Base-by-base conservation (phyloP, 2,888 invertebrate genomes). In the Unio pictorum region DNA sequence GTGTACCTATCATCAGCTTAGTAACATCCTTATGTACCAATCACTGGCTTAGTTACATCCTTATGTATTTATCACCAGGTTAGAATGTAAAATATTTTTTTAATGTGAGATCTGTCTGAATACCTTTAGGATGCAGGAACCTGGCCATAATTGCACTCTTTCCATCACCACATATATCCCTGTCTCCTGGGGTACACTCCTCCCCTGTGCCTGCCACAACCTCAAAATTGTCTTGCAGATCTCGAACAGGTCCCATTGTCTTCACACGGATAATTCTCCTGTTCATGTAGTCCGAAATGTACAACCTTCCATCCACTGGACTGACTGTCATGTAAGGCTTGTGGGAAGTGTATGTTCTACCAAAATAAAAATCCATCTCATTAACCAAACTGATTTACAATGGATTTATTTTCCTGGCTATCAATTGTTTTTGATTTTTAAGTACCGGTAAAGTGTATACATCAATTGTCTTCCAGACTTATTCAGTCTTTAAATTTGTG, bases 241-340 rank as follows among this genome's bases (percentile, higher is more conserved):
- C 89, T 26, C 87, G 81, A 61, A 87, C 87, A 11, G 88, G 84
- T 23, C 88, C 89, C 88, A 89, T 89, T n/a, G 88, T 88, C 71
- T 87, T 87, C n/a, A 89, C 86, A 26, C 85, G 81, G 64, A 89
- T 84, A 59, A 89, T 84, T 66, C 83, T 81, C 65, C 85, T 78
- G 58, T 81, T 84, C 83, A 87, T 97, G 55, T 98, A 96, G 90
- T 99, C 96, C 61, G 98, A 98, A 84, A 99, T 95, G 91, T 98
- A 98, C 66, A 99, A 93, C 87, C 95, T 95, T 15, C 98, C 98
- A 89, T 98, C 97, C 55, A 97, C 95, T 45, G 99, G 98, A 66
- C 97, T 97, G 65, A 98, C 95, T 69, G 97, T 96, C 89, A 99
- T 92, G 91, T 97, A 98, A 89, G 99, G 99, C 88, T 97, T 96